Percentiles rank a stretch among this genome's conserved stretches.
Conservation (phyloP, 1,140 invertebrate species). For the Idris sp. region DNA sequence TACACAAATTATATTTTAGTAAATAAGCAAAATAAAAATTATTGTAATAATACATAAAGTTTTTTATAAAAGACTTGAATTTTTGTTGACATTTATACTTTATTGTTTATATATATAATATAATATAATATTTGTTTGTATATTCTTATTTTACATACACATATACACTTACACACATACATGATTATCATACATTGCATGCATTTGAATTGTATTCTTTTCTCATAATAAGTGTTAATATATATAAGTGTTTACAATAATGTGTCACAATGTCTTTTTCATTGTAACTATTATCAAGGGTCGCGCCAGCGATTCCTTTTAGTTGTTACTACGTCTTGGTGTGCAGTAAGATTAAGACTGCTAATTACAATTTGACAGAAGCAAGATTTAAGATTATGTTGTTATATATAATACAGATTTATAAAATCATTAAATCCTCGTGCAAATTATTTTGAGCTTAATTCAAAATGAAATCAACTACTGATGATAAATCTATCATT, state of each 20-base stretch:
- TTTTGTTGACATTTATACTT: constrained; percentile 35
- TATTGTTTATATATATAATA: too few species aligned
- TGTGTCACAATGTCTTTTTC: constrained; percentile 1
- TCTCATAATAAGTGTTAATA: constrained; percentile 23
- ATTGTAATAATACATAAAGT: too few species aligned
- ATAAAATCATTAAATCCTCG: constrained; percentile 16
- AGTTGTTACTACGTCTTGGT: too few species aligned
- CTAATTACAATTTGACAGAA: too few species aligned
- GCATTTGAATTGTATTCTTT: constrained; percentile 28
- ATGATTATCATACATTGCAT: constrained; percentile 50
- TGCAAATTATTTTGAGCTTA: constrained; percentile 9
- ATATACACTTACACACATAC: constrained; percentile 46
- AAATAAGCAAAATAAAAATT: too few species aligned
- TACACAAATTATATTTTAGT: too few species aligned
- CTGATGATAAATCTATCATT: too few species aligned
- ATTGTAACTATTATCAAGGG: too few species aligned
- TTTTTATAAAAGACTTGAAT: too few species aligned
- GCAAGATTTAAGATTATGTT: too few species aligned
- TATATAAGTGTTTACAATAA: constrained; percentile 37
- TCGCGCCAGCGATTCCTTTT: too few species aligned
- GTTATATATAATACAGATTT: constrained; percentile 4
- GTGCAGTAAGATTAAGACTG: too few species aligned
- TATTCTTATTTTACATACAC: constrained; percentile 47
- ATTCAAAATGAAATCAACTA: constrained; percentile 9
- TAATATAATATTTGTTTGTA: constrained; percentile 32